Evolutionary conservation across 1,140 invertebrate species (phyloP), one percentile per base, ranked within the genome.

Genomic region (Brachionus paranguensis): DNA sequence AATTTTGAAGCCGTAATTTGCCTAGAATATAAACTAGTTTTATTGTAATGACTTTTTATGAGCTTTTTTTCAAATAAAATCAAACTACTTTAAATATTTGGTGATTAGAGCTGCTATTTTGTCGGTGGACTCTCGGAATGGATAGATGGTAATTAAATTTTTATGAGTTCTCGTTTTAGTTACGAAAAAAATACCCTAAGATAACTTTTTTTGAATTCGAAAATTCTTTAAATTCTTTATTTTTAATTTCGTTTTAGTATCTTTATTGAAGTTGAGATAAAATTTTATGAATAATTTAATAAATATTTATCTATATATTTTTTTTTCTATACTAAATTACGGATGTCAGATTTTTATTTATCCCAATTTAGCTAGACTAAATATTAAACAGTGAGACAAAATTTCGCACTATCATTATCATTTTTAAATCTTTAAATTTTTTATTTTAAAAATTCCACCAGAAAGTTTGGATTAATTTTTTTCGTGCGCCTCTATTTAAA

Each of bases 261-360:
- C 53, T 24, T 24, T 60, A 60, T 27, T 11, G 7, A 60, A 60
- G 20, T 60, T 60, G 53, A 60, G 53, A 27, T 60, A 60, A 60
- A 60, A 60, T 60, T 60, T 60, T 60, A 60, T 60, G 53, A 60
- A 60, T 60, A 60, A 60, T 60, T 60, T 60, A 60, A 60, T 60
- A 60, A 60, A 60, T 60, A 60, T 60, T 60, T 60, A 60, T 60
- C 53, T 60, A 60, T 20, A 60, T 60, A 24, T 60, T 6, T 53
- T 17, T 53, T 53, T 50, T 55, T 20, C 20, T 20, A 60, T 60
- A 27, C 53, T 60, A 17, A 60, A 60, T 60, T 60, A 60, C 53
- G 53, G 53, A 60, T 60, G 53, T 60, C 53, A 60, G 53, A 60
- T 60, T 60, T 60, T 60, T 60, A 20, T 60, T 60, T 60, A 60